Base-by-base conservation (phyloP, 53 echinoderm and acorn worm species). In the Holothuria leucospilota region DNA sequence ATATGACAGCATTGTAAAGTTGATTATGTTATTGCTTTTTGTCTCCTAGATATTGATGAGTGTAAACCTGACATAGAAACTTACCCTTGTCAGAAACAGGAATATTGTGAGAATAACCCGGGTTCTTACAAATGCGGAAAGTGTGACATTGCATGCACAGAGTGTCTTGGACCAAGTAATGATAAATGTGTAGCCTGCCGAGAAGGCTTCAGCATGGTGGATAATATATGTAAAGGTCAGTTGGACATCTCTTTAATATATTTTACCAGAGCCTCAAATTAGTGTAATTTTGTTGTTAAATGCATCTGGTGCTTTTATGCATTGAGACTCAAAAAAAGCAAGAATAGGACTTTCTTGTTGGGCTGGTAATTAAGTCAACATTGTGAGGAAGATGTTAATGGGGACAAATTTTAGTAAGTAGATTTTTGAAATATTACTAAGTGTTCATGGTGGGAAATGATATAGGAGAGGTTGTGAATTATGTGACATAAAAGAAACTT, bases 91-190 rank as follows among this genome's bases (percentile, higher is more conserved):
- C 39, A 89, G 28, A 73, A 82, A 21, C 79, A 85, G 18, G 86
- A 98, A 70, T 98, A 88, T 82, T 98, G 98, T 73, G 88, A 90
- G 74, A 98, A 98, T 88, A 90, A 90, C 11, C 67, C 85, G 20
- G 98, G 98, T 1, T 98, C 98, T 11, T 91, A 90, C 62, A 90
- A 91, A 28, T 98, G 98, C 84, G 81, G 46, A 34, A 83, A 79
- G 2, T 98, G 98, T 62, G 88, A 98, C 85, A 56, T 62, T 25
- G 60, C 93, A 7, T 98, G 98, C 72, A 88, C 91, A n/a, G 58
- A 72, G 41, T 98, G 98, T 62, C 84, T 98, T 13, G 95, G 95
- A 25, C 87, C 85, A 30, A 93, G 98, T 64, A 89, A 89, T 5
- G 93, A 93, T 14, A 86, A 90, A 66, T 98, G 98, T 62, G 82